A percentile compares a stretch with the other conserved stretches of the same genome.
These are phyloP conservation scores for Limnephilus rhombicus DNA, from an alignment of 2,888 invertebrate species.

Conservation along the genomic window DNA sequence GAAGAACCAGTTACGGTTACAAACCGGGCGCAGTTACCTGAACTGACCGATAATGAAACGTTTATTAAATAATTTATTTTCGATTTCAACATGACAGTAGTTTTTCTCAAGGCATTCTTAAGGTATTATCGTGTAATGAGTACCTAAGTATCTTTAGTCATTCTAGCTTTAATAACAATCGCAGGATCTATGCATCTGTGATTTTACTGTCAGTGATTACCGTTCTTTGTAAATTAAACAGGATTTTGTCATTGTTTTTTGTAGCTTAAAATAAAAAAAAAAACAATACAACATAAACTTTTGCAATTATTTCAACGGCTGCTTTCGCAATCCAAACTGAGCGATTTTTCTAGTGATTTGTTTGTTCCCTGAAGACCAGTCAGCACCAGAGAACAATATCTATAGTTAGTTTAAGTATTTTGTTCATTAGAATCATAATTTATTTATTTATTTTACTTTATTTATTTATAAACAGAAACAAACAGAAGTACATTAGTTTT, in stretches of 20 bases:
- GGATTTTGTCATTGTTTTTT: background rate
- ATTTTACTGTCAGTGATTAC: background rate
- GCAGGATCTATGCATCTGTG: background rate
- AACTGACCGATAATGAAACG: background rate
- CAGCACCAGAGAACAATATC: too few relatives aligned
- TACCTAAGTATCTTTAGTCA: background rate
- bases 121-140: background rate
- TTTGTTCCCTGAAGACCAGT: background rate
- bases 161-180: background rate
- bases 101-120: background rate
- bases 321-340: background rate
- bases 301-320: background rate
- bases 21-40: background rate
- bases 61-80: background rate
- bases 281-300: background rate
- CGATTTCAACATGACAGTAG: constrained; percentile 1
- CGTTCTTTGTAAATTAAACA: background rate
- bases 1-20: background rate
- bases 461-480: too few relatives aligned
- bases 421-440: too few relatives aligned
- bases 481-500: too few relatives aligned
- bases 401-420: too few relatives aligned
- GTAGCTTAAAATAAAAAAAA: background rate
- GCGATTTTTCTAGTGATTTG: background rate
- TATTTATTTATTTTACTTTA: too few relatives aligned